Evolutionary conservation across 2,797 vertebrate genomes (phyloP), one percentile per base, ranked within the genome.

Genomic region (Thunnus albacares): DNA sequence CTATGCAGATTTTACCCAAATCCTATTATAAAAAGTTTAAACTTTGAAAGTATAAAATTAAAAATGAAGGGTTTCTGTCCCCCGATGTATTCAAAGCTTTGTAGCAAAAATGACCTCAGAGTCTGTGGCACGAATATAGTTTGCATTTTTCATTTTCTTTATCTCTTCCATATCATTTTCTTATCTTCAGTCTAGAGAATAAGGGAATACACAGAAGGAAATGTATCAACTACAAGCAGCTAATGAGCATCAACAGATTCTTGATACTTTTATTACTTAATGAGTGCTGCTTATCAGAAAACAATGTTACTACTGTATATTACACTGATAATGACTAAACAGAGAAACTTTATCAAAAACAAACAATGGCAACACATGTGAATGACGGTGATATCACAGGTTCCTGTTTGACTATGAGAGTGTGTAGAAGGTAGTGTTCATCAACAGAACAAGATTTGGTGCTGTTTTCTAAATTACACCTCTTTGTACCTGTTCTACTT

Each of bases 391-490:
- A 17, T 8, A 0, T n/a, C 56, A 47, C 43, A 14, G 17, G 12
- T 28, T 71, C 24, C 12, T 58, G 51, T 71, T 52, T 58, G 70
- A 28, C 38, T 38, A 3, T 41, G 14, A 51, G 22, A 52, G 20
- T 30, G n/a, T 33, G 26, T 28, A 53, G 38, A 20, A 14, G 24
- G 5, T 22, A 24, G 8, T 35, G 30, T 58, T 67, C 11, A 47
- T 63, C 52, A 51, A 47, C 11, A 38, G 18, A 64, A 56, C 41
- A 64, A 53, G 38, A 57, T 73, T 33, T 41, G 60, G 71, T 59
- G 62, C 56, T 51, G 61, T 77, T 80, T 75, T 24, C 30, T 72
- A 52, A 60, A 82, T 75, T 24, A 62, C 28, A 55, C 55, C 72
- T 65, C 47, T 11, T 64, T n/a, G 3, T 77, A 57, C 61, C 3